Conservation (phyloP, 2,113 vertebrate species). For the Echinops telfairi region DNA sequence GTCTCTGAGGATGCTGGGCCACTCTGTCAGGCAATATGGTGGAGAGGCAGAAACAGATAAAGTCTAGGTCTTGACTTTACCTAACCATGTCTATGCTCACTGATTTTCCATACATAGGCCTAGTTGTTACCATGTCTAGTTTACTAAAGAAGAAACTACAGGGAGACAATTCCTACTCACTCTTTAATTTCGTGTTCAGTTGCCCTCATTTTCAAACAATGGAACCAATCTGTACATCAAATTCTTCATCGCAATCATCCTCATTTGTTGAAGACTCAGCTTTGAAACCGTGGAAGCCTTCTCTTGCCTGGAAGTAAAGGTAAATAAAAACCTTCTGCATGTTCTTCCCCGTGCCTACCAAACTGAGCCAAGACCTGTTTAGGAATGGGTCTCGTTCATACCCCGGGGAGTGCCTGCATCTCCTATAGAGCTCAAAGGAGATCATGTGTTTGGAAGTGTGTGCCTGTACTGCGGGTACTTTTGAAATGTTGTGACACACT, state of each 20-base stretch:
- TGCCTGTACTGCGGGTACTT: neutral
- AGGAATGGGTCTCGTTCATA: neutral
- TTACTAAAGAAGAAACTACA: conserved; percentile 44
- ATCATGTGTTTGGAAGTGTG: conserved; percentile 27
- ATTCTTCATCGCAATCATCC: neutral
- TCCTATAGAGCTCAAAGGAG: neutral
- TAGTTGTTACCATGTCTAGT: conserved; percentile 28
- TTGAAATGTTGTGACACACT: neutral
- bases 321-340: too few relatives aligned
- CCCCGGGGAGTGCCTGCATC: neutral
- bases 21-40: neutral
- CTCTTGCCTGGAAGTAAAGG: too few relatives aligned
- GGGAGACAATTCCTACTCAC: neutral
- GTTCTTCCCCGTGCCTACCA: neutral
- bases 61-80: conserved; percentile 64
- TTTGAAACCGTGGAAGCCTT: neutral
- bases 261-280: neutral
- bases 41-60: conserved; percentile 38
- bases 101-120: conserved; percentile 53
- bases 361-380: neutral
- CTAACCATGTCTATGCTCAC: conserved; percentile 59
- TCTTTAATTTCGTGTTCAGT: neutral
- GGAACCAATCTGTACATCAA: neutral
- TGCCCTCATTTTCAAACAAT: neutral
- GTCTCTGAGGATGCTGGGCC: conserved; percentile 45